Conservation (phyloP, 1,140 invertebrate species). For the Cecropterus lyciades region DNA sequence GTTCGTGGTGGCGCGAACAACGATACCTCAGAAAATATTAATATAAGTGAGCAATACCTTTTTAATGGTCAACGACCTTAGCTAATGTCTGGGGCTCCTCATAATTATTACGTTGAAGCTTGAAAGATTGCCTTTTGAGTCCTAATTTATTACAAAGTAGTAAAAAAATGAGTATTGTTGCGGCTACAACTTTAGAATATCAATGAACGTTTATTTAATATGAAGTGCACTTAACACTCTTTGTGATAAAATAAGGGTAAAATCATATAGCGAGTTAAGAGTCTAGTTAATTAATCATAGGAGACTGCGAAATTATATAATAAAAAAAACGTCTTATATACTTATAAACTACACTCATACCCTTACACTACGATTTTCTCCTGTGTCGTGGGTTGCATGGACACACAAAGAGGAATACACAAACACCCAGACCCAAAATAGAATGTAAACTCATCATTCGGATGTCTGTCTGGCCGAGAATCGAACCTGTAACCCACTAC, state of each 20-base stretch:
- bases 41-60: conserved; percentile 14
- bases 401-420: too few species aligned
- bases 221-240: neutral
- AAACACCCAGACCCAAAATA: too few species aligned
- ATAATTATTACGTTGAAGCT: conserved; percentile 35
- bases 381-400: too few species aligned
- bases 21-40: conserved; percentile 12
- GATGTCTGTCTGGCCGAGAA: too few species aligned
- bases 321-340: too few species aligned
- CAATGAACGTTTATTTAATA: conserved; percentile 34
- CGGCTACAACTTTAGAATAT: conserved; percentile 37
- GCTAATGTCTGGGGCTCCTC: conserved; percentile 21
- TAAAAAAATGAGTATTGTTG: conserved; percentile 40
- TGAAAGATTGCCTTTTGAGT: conserved; percentile 41
- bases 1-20: conserved; percentile 5
- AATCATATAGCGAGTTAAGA: too few species aligned
- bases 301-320: too few species aligned
- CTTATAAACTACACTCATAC: too few species aligned
- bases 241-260: neutral
- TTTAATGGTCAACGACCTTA: conserved; percentile 37
- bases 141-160: conserved; percentile 24
- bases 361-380: too few species aligned
- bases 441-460: too few species aligned
- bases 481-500: too few species aligned
- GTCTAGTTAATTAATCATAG: too few species aligned